Base-by-base conservation (phyloP, 2,888 invertebrate species). In the Phania funesta region DNA sequence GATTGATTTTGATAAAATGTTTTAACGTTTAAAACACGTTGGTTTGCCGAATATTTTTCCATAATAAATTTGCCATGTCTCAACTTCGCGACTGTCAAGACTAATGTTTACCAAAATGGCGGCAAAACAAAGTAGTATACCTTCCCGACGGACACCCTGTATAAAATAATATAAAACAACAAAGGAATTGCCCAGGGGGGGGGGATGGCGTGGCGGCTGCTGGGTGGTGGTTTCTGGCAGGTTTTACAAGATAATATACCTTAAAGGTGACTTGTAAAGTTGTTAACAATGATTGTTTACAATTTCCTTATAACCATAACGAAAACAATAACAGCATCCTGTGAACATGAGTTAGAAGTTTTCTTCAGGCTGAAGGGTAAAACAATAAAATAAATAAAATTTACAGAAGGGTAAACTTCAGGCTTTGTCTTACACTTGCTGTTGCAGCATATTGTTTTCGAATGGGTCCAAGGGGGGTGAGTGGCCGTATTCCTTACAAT, bases 251-350 rank as follows among this genome's bases (percentile, higher is more conserved):
- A 68, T 82, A 82, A 78, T 82, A 58, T 82, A 82, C 82, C 82
- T 82, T 78, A 32, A 74, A 82, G 82, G 82, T 82, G 74, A 68
- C 78, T 77, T 78, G 52, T 74, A 78, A 78, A 82, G 56, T 82
- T 82, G 78, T 78, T 78, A 78, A 78, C 82, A 78, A 78, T 74
- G 50, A 78, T 78, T 82, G 82, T 74, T 82, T 78, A 82, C 82
- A 78, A 64, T 78, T 65, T 78, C 65, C 82, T 75, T 78, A 56
- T 60, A 78, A 82, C 82, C 82, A 78, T 74, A 65, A 82, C 78
- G 58, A 82, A 74, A 78, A 82, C 82, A 82, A 74, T 75, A 74
- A 70, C 60, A 77, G 78, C 82, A 78, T 82, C 77, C 67, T 58
- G 41, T 52, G 41, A 67, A 77, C 65, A 73, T n/a, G 20, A 48